These are phyloP conservation scores for Hypocryptadius cinnamomeus DNA, from an alignment of 2,113 vertebrate genomes.

Conservation along the genomic window DNA sequence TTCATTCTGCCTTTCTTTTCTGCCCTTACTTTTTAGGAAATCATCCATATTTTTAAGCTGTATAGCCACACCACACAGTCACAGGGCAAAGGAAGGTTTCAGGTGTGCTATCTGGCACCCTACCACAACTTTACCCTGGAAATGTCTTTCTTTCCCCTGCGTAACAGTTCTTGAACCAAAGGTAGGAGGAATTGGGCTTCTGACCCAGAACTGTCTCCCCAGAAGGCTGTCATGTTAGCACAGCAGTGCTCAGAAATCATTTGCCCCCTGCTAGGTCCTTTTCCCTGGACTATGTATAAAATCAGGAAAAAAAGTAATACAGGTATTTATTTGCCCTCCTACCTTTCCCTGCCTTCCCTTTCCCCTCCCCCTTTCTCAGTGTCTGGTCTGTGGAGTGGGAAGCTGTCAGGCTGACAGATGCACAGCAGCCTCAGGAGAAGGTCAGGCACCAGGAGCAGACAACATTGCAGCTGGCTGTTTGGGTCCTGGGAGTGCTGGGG, in stretches of 20 bases:
- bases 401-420: not conserved
- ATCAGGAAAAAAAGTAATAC: not conserved
- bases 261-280: not conserved
- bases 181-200: not conserved
- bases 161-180: not conserved
- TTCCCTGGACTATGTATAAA: not conserved
- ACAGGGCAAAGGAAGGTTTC: not conserved
- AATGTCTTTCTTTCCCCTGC: not conserved
- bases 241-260: not conserved
- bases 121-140: not conserved
- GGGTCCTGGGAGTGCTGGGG: not conserved
- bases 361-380: not conserved
- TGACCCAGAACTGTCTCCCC: not conserved
- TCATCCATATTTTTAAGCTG: not conserved
- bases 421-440: not conserved
- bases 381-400: not conserved
- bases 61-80: not conserved
- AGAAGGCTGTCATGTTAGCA: not conserved
- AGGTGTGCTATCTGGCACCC: not conserved
- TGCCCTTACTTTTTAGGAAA: not conserved
- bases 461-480: not conserved
- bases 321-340: not conserved
- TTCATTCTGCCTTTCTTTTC: not conserved
- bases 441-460: not conserved
- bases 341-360: not conserved